These are phyloP conservation scores for Philonicus albiceps DNA, from an alignment of 2,888 invertebrate species.

Conservation along the genomic window DNA sequence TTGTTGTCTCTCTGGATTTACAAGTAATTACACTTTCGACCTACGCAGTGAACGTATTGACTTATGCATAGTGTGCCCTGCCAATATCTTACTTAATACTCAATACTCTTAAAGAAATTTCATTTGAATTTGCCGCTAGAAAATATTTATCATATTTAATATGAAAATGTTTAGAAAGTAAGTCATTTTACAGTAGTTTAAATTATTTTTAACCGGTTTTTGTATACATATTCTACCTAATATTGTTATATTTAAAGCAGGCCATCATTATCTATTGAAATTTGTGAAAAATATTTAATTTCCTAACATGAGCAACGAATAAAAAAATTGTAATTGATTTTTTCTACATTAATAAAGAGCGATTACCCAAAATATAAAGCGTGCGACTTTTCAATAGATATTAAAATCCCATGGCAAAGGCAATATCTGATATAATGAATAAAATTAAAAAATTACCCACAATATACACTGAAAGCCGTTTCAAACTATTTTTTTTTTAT, in stretches of 20 bases:
- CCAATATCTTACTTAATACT: neutral
- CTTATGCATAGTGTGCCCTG: neutral
- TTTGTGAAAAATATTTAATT: neutral
- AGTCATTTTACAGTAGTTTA: neutral
- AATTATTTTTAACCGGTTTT: neutral
- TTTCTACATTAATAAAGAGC: neutral
- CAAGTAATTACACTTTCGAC: neutral
- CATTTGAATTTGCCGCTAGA: neutral
- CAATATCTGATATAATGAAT: neutral
- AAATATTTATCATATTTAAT: neutral
- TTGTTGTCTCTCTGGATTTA: too few species aligned
- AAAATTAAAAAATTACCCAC: conserved; percentile 3
- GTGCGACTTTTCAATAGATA: neutral
- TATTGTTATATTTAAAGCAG: neutral
- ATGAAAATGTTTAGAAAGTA: neutral
- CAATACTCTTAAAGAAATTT: neutral
- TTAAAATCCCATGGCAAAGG: neutral
- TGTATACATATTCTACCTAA: neutral
- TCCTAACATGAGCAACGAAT: neutral
- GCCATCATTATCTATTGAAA: neutral
- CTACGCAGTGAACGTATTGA: neutral
- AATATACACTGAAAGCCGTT: neutral
- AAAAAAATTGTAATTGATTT: neutral
- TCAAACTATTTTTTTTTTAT: neutral
- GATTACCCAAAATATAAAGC: neutral